These are phyloP conservation scores for Eupithecia subfuscata DNA, from an alignment of 2,888 invertebrate species.

Conservation along the genomic window DNA sequence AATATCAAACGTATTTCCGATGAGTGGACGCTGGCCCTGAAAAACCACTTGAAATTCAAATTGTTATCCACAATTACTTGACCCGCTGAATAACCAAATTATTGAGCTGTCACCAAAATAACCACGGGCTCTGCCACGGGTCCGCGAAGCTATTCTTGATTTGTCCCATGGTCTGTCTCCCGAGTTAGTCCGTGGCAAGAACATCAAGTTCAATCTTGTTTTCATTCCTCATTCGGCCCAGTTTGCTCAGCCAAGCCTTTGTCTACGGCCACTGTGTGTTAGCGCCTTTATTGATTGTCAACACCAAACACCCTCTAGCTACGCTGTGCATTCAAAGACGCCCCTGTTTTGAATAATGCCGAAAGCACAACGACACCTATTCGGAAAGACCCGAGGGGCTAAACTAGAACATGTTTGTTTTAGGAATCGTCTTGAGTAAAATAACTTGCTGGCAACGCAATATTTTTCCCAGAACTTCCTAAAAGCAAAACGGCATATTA, in stretches of 20 bases:
- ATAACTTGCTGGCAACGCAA: background rate
- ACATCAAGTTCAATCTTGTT: background rate
- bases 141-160: background rate
- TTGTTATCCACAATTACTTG: background rate
- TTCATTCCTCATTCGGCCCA: background rate
- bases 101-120: background rate
- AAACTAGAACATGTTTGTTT: background rate
- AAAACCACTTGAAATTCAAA: background rate
- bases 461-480: background rate
- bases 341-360: constrained; percentile 34
- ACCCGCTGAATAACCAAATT: background rate
- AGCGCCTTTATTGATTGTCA: constrained; percentile 31
- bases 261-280: background rate
- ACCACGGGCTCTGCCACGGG: background rate
- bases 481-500: no score
- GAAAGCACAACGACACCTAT: constrained; percentile 22
- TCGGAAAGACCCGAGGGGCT: constrained; percentile 7
- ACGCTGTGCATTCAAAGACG: constrained; percentile 27
- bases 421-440: background rate
- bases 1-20: background rate
- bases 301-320: constrained; percentile 21
- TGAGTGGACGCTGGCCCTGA: background rate
- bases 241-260: background rate
- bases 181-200: background rate
- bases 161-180: background rate